Evolutionary conservation across 2,113 vertebrate species (phyloP), one percentile per base, ranked within the genome.

Genomic region (Pygoscelis adeliae): DNA sequence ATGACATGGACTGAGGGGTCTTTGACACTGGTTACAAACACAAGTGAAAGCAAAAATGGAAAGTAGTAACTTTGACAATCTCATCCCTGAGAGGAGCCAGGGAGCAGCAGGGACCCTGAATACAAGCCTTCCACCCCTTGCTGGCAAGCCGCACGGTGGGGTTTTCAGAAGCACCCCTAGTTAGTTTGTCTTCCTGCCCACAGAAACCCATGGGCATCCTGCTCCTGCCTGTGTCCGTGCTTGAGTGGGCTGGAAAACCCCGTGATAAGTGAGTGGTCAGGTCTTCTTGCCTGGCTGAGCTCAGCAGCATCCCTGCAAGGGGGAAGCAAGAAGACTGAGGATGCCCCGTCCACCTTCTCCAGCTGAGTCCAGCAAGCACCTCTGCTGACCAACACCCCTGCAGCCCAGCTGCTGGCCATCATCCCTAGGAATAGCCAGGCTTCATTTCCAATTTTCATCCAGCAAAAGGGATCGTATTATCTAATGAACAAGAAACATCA

Each of bases 231-330:
- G 7, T 3, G 5, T 47, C 47, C 5, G 2, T 6, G 16, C n/a
- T 44, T 46, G 53, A 50, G 9, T 2, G 1, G 65, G 46, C 34
- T 38, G 34, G 69, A 76, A 93, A 46, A 47, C 25, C 34, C 3
- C 2, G 0, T 2, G 1, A 15, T 34, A 32, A 79, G n/a, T 21
- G 36, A 34, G 3, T 0, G 7, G 6, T 44, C 40, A 56, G 34
- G 5, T 72, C 32, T 65, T 77, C 44, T 81, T 2, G 3, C 53
- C 69, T 47, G 53, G 36, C 73, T 78, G 55, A 52, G 59, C 61
- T 52, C 65, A 87, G 77, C 69, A 88, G 42, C 74, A 56, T 9
- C 40, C 44, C 44, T 56, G 40, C 36, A 66, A 89, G 34, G 9
- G 65, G 32, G n/a, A 63, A 83, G 77, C 27, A 13, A 62, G 63